Evolutionary conservation across 2,888 invertebrate species (phyloP), one percentile per base, ranked within the genome.

Genomic region (Vannuccia rotundouncinata): DNA sequence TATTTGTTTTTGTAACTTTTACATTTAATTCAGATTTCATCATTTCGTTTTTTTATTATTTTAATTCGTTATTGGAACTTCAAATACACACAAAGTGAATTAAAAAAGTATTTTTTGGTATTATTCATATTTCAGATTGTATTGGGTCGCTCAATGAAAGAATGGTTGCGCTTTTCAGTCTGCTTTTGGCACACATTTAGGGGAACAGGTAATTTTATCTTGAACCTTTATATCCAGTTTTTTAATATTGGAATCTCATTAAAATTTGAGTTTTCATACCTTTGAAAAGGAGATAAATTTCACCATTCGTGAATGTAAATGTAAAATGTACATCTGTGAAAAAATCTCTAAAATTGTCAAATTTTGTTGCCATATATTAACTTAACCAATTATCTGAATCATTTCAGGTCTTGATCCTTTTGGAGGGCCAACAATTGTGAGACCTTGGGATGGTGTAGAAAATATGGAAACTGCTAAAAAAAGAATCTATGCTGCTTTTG

Each of bases 111-210:
- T n/a, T n/a, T n/a, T n/a, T n/a, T n/a, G n/a, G n/a, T n/a, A n/a
- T n/a, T n/a, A n/a, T n/a, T n/a, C n/a, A n/a, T n/a, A n/a, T n/a
- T 13, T 2, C 82, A 86, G 86, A 84, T 85, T 17, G 86, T 92
- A 0, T 89, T 90, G 83, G 91, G 91, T 0, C 88, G 89, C 5
- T 85, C 90, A 0, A 91, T 92, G 91, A 91, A 91, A 82, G 92
- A 92, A 17, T 92, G 92, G 92, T 88, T 91, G 22, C 89, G 91
- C 74, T 91, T 89, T 83, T 90, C 91, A 76, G 89, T 91, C 0
- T 91, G 91, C 17, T 89, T 91, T 84, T 89, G 89, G 88, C 89
- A 90, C 84, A 89, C 89, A 10, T 89, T 89, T 83, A 83, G 89
- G 74, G 89, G 89, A 80, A 86, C 86, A 45, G 45, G 45, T 45